phyloP scores from a whole-genome alignment of 2,797 vertebrate genomes.

The Chromobotia macracanthus region DNA sequence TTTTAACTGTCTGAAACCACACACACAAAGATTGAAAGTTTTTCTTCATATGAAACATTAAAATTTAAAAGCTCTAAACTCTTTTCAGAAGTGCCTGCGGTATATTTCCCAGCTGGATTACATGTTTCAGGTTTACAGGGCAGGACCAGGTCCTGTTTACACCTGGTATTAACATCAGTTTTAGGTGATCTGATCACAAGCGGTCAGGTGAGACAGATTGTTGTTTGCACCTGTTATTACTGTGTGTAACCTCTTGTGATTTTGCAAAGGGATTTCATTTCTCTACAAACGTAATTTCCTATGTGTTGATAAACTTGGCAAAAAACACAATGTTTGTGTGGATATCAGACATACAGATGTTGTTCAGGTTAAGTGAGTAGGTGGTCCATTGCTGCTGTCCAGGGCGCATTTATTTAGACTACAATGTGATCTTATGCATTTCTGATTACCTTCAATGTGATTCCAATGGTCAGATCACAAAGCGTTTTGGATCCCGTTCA shows the following conservation, averaged over 20 bases:
- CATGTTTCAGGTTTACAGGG: too few species aligned
- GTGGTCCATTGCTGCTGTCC: not conserved
- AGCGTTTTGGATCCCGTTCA: not conserved
- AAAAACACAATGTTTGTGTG: too few species aligned
- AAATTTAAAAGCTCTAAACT: too few species aligned
- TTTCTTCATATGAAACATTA: too few species aligned
- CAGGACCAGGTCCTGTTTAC: not conserved
- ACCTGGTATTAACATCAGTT: not conserved
- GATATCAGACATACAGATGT: too few species aligned
- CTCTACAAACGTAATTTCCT: not conserved
- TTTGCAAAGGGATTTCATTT: not conserved
- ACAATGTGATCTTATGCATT: not conserved
- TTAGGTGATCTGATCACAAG: conserved; percentile 8
- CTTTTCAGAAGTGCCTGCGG: too few species aligned
- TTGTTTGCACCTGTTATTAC: conserved; percentile 17
- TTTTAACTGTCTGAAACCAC: too few species aligned
- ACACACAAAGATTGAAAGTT: too few species aligned
- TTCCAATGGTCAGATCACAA: not conserved
- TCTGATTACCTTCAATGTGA: not conserved
- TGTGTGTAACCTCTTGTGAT: not conserved
- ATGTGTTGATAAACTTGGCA: too few species aligned
- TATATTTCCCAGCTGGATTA: too few species aligned
- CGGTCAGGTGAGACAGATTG: not conserved
- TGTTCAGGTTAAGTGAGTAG: not conserved
- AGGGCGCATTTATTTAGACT: not conserved